Percentiles rank a stretch among this genome's conserved stretches.
phyloP scores from a whole-genome alignment of 2,113 vertebrate species.

The Damaliscus lunatus region DNA sequence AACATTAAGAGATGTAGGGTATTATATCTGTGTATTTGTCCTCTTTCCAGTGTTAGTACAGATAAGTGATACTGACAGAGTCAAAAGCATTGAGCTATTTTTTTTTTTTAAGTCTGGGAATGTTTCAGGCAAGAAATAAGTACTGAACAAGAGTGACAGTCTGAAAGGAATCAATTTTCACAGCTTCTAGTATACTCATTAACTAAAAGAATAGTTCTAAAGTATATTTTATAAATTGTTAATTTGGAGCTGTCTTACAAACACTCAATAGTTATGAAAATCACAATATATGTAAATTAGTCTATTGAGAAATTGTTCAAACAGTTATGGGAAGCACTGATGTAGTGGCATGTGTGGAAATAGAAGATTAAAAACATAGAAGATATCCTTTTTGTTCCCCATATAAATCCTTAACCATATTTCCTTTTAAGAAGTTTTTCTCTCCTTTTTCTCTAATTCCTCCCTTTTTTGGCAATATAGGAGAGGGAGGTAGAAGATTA shows the following conservation, averaged over 20 bases:
- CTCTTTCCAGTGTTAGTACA: neutral
- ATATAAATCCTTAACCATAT: neutral
- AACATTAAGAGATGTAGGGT: neutral
- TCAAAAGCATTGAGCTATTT: neutral
- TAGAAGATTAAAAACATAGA: neutral
- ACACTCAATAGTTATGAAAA: neutral
- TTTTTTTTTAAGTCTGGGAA: neutral
- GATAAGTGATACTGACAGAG: neutral
- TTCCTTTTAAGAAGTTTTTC: neutral
- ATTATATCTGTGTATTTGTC: neutral
- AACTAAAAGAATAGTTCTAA: slow-evolving; percentile 2
- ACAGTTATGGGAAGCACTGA: neutral
- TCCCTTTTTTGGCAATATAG: neutral
- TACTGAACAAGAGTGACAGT: neutral
- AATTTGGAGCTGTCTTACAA: neutral
- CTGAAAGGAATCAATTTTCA: slow-evolving; percentile 41
- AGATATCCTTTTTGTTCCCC: neutral
- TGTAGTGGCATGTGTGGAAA: neutral
- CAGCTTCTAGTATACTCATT: neutral
- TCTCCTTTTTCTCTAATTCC: neutral
- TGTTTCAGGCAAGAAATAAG: neutral
- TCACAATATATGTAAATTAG: slow-evolving; percentile 5
- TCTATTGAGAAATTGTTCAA: neutral
- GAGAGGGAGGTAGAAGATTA: neutral
- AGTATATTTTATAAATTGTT: neutral